A percentile compares a stretch with the other conserved stretches of the same genome.
These are phyloP conservation scores for Atrina japonica DNA, from an alignment of 2,888 invertebrate genomes.

Conservation along the genomic window DNA sequence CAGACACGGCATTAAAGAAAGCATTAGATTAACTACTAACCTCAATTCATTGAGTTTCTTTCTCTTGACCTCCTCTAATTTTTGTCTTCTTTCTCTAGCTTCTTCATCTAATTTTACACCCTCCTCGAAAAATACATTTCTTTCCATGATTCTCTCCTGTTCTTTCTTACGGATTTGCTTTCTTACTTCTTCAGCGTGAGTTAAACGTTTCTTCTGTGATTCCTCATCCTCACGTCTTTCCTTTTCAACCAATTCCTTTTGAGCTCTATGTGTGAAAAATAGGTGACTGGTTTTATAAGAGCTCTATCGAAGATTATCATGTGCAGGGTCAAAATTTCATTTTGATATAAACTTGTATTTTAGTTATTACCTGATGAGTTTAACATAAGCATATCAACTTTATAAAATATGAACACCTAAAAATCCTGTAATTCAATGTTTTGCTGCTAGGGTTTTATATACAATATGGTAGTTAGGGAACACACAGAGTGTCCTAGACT, in stretches of 20 bases:
- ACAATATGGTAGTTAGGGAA: too few species aligned
- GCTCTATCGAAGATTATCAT: too few species aligned
- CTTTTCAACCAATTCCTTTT: slow-evolving; percentile 80
- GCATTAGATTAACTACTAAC: slow-evolving; percentile 70
- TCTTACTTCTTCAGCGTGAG: slow-evolving; percentile 77
- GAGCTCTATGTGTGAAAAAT: slow-evolving; percentile 70
- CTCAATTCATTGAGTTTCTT: slow-evolving; percentile 80
- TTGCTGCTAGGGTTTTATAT: too few species aligned
- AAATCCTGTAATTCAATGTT: too few species aligned
- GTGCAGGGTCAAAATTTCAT: too few species aligned
- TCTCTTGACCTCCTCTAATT: slow-evolving; percentile 79
- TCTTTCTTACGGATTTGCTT: slow-evolving; percentile 80
- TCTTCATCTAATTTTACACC: slow-evolving; percentile 80
- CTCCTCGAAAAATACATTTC: slow-evolving; percentile 80
- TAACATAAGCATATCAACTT: too few species aligned
- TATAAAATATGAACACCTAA: too few species aligned
- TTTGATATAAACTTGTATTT: too few species aligned
- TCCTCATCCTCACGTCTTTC: slow-evolving; percentile 76
- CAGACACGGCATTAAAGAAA: too few species aligned
- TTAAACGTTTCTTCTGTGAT: slow-evolving; percentile 58
- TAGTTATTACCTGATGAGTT: too few species aligned
- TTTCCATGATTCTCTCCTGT: slow-evolving; percentile 74
- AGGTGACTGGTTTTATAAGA: too few species aligned
- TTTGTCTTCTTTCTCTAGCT: slow-evolving; percentile 72
- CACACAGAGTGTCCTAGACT: too few species aligned